Evolutionary conservation across 1,140 invertebrate genomes (phyloP).

Genomic region (Eciton burchellii): DNA sequence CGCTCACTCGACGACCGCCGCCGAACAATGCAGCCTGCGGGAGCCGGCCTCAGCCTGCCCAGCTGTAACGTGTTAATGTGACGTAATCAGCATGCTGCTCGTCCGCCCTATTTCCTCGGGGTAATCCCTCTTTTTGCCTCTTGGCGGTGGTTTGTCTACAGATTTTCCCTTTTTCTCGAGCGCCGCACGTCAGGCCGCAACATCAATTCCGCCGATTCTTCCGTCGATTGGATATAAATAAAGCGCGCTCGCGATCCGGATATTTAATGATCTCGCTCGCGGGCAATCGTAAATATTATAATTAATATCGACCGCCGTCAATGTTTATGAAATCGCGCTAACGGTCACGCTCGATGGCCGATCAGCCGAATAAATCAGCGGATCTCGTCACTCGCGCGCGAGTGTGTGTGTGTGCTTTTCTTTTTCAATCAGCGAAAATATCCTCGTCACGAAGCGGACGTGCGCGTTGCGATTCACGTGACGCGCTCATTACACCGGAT

Average conservation of each 20-base stretch:
- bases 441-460: not conserved
- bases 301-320: constrained; percentile 40
- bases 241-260: not conserved
- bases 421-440: constrained; percentile 12
- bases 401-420: not conserved
- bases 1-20: not conserved
- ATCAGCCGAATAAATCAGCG: constrained; percentile 24
- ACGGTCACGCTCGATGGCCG: not conserved
- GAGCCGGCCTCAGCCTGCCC: not conserved
- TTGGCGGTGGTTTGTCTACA: not conserved
- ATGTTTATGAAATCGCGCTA: constrained; percentile 37
- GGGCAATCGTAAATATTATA: constrained; percentile 9
- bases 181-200: too few relatives aligned
- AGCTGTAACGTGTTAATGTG: not conserved
- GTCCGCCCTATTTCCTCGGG: not conserved
- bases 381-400: not conserved
- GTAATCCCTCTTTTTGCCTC: not conserved
- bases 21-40: not conserved
- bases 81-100: not conserved
- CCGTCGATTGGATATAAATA: constrained; percentile 8
- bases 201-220: too few relatives aligned
- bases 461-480: constrained; percentile 15
- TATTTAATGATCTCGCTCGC: constrained; percentile 31
- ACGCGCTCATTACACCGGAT: constrained; percentile 3
- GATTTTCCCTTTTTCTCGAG: too few relatives aligned